Base-by-base conservation (phyloP, 1,140 invertebrate species). In the Saccostrea cuccullata region DNA sequence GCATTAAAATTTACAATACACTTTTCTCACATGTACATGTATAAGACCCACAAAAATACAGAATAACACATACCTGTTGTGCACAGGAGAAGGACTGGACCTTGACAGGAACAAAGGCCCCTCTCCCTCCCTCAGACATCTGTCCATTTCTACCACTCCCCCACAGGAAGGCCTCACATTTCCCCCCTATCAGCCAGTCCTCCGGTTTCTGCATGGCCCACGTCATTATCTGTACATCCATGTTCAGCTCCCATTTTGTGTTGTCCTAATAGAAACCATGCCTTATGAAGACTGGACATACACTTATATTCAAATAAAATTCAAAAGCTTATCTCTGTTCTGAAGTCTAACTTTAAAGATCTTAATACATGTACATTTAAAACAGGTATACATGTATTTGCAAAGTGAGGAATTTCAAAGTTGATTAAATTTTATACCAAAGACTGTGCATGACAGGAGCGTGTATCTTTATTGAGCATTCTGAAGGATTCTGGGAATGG, bases 151-250 rank as follows among this genome's bases (percentile, higher is more conserved):
- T 91, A 56, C 96, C 96, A 90, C 96, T 96, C 1, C 97, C 97
- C 96, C 96, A 97, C 90, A 97, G 92, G 91, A 95, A 97, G 0
- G 96, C 96, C 84, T 96, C 94, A 93, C 96, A 96, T 93, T 96
- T 96, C 11, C 96, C 96, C 17, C 96, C 96, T 55, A 96, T 95
- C 93, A 97, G 96, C 96, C 96, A 97, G 92, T 97, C 96, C 84
- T 96, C 96, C 5, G 96, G 96, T 17, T 95, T 93, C 87, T 96
- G 96, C 11, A 95, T 96, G 1, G 96, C 95, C 96, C 96, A 97
- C 13, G 94, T 92, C 95, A 97, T 96, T 20, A 97, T 96, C 91
- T 97, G 96, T 84, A 95, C 95, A 92, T 97, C 96, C 92, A 96
- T 96, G 87, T 95, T 95, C 20, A 96, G 91, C 87, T 95, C 96